phyloP scores from a whole-genome alignment of 1,140 invertebrate genomes.

The Pinna nobilis region DNA sequence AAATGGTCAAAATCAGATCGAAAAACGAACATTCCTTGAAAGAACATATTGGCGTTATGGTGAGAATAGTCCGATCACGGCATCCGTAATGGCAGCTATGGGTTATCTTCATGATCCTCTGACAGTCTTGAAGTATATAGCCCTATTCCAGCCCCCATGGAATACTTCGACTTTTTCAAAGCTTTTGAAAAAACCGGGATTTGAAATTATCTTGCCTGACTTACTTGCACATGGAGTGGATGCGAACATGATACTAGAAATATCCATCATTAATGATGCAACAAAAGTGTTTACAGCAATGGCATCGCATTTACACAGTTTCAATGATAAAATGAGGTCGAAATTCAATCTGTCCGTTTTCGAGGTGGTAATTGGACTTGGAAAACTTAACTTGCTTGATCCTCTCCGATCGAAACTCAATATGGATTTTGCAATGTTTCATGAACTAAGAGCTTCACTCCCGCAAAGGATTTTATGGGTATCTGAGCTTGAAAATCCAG shows the following conservation, averaged over 20 bases:
- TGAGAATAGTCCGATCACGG: not conserved
- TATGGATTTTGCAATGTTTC: conserved; percentile 5
- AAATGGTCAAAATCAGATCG: not conserved
- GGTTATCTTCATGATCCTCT: too few species aligned
- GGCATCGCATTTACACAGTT: not conserved
- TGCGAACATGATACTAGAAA: conserved; percentile 7
- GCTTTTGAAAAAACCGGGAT: too few species aligned
- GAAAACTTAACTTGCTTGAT: not conserved
- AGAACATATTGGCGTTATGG: not conserved
- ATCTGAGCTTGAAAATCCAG: conserved; percentile 2
- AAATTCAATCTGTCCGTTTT: not conserved
- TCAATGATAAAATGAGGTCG: conserved; percentile 2
- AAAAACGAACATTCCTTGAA: not conserved
- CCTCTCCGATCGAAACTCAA: not conserved
- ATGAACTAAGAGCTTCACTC: not conserved
- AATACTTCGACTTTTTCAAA: too few species aligned
- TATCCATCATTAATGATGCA: not conserved
- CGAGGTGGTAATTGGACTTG: conserved; percentile 12
- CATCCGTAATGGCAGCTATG: not conserved
- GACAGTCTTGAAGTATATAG: too few species aligned
- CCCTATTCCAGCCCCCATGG: too few species aligned
- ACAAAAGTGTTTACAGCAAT: not conserved
- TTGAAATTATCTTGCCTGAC: too few species aligned
- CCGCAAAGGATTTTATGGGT: conserved; percentile 24
- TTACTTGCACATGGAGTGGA: too few species aligned